Base-by-base conservation (phyloP, 2,797 vertebrate genomes). In the Anabacerthia variegaticeps region DNA sequence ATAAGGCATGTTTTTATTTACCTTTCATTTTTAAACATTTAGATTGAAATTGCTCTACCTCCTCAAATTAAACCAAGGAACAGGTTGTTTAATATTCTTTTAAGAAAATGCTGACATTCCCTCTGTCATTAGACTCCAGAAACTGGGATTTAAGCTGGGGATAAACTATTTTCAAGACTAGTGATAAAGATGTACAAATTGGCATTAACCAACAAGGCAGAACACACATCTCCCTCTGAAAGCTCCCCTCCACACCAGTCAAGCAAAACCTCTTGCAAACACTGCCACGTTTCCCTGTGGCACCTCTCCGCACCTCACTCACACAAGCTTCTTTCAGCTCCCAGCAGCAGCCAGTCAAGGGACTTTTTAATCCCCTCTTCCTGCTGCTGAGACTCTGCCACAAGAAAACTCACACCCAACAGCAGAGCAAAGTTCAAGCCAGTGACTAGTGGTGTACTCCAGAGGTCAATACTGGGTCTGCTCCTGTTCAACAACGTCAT, bases 401-500 rank as follows among this genome's bases (percentile, higher is more conserved):
- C 14, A 7, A 34, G 28, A 73, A 73, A 85, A 37, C 37, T 66
- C n/a, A 18, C 5, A 32, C 10, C 10, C 20, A 28, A 41, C n/a
- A 49, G 4, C 0, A 1, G 30, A 0, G 0, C 30, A 39, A 88
- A 63, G 54, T 13, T 14, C 5, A 65, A 61, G 49, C 27, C 63
- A 69, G 28, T 27, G 51, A 30, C 34, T 9, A 52, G 12, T 0
- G 0, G 20, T 7, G 18, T 39, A 71, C 22, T 34, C 15, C 72
- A 79, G 48, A 32, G 19, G 27, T 39, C 41, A 87, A 18, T 14
- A 30, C 34, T 8, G 30, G 41, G 16, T 49, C 26, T 26, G 26
- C 32, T 37, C 6, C n/a, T 49, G 4, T 28, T 52, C 55, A 63
- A 3, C 30, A 51, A 12, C 27, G 17, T 62, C 39, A 48, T 15